These are phyloP conservation scores for Clamator glandarius DNA, from an alignment of 2,797 vertebrate genomes.

Conservation along the genomic window DNA sequence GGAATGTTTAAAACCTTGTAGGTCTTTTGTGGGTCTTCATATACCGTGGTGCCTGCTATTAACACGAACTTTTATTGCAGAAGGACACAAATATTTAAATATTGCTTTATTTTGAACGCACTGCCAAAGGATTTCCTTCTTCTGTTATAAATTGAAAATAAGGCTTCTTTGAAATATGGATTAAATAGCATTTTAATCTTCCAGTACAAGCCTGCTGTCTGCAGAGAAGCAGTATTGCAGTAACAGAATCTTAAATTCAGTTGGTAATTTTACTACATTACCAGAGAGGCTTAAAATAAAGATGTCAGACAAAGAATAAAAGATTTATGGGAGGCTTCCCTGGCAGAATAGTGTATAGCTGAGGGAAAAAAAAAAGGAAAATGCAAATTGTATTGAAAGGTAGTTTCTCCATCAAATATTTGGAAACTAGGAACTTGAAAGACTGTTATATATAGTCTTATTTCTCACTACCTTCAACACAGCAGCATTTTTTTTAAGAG, in stretches of 20 bases:
- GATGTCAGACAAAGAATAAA: conserved; percentile 38
- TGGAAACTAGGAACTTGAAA: not conserved
- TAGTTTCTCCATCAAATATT: not conserved
- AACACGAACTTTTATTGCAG: not conserved
- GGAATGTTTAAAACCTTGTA: not conserved
- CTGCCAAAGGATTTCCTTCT: not conserved
- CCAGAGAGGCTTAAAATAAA: conserved; percentile 52
- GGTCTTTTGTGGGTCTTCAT: not conserved
- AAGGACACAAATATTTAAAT: not conserved
- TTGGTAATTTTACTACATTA: conserved; percentile 52
- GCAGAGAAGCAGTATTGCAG: conserved; percentile 43
- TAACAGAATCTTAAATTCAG: conserved; percentile 63
- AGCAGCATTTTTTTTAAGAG: not conserved
- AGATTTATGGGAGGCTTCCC: not conserved
- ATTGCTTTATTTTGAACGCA: conserved; percentile 26
- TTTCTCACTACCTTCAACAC: not conserved
- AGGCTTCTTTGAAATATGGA: conserved; percentile 2
- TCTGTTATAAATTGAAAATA: not conserved
- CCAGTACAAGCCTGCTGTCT: not conserved
- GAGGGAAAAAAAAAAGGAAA: no score
- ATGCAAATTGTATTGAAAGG: not conserved
- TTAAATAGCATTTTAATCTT: conserved; percentile 61
- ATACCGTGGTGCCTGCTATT: not conserved
- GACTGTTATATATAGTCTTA: not conserved
- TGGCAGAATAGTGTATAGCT: not conserved